Evolutionary conservation across 2,888 invertebrate species (phyloP), one percentile per base, ranked within the genome.

Genomic region (Eledone cirrhosa): DNA sequence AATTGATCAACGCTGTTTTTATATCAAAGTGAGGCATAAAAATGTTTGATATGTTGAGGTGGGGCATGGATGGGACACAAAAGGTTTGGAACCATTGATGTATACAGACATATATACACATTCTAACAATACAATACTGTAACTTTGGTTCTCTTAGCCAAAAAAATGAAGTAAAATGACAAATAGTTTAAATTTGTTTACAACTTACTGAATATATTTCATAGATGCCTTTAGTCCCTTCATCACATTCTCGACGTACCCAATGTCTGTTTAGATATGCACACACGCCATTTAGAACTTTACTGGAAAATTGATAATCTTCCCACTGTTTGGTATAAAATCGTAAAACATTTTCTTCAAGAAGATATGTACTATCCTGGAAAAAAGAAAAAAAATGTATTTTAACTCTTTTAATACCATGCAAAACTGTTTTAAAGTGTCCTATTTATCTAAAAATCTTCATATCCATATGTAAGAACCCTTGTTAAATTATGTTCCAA

Each of bases 311-410:
- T 91, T 97, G 97, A 91, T 98, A 99, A 88, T 97, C 96, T 90
- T 97, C 97, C 99, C 99, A 99, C 89, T 98, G 96, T 86, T 94
- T 94, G 29, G 98, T 98, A 92, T 99, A 99, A 92, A 97, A 98
- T 81, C 95, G 94, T 47, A 99, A 92, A 5, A 99, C 96, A 86
- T 97, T 96, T 91, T 99, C 99, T 84, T 97, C 99, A 94, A 97
- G 96, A 80, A 97, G 93, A 78, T 89, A 90, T 80, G 89, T 86
- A 2, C 90, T 90, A 84, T 89, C 88, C 90, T 90, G 82, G 19
- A 80, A 80, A n/a, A 22, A n/a, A 69, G 33, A 19, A 41, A 41
- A 41, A 41, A 11, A 41, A 41, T 8, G 11, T 41, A 41, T 11
- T 41, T 41, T 41, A 41, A 41, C 11, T 11, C 41, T 41, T 41